Conservation (phyloP, 2,888 invertebrate genomes). For the Drosophila diplacantha region DNA sequence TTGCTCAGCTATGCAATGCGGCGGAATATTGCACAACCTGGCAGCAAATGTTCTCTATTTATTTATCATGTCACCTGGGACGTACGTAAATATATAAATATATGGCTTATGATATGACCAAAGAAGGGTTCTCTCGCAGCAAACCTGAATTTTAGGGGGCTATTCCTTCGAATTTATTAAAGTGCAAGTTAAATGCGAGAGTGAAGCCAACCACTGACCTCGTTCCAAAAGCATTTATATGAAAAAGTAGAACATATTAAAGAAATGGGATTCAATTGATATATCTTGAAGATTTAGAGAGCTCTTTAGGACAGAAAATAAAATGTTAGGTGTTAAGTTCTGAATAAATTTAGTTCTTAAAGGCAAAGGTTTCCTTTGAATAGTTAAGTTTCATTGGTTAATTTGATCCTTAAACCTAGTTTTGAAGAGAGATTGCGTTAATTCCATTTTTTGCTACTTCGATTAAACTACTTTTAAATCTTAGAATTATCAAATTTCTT, state of each 20-base stretch:
- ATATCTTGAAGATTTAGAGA: background rate
- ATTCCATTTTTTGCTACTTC: too few relatives aligned
- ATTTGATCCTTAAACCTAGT: too few relatives aligned
- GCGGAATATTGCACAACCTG: conserved; percentile 13
- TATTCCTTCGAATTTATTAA: conserved; percentile 2
- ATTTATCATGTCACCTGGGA: conserved; percentile 25
- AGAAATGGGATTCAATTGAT: background rate
- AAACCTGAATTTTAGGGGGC: background rate
- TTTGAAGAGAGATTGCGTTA: background rate
- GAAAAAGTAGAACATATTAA: background rate
- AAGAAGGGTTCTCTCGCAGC: background rate
- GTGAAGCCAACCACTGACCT: background rate
- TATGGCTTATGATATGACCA: background rate
- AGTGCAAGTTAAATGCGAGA: conserved; percentile 1
- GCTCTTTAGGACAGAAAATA: background rate
- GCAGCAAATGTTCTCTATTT: background rate
- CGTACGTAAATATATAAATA: background rate
- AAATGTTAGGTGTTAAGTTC: background rate
- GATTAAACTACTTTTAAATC: background rate
- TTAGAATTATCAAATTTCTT: background rate
- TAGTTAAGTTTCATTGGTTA: too few relatives aligned
- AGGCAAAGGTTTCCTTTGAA: too few relatives aligned
- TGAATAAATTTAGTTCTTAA: background rate
- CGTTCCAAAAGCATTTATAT: background rate
- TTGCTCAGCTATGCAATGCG: conserved; percentile 12